Percentiles rank a stretch among this genome's conserved stretches.
These are phyloP conservation scores for Botia almorhae DNA, from an alignment of 2,797 vertebrate genomes.

Conservation along the genomic window DNA sequence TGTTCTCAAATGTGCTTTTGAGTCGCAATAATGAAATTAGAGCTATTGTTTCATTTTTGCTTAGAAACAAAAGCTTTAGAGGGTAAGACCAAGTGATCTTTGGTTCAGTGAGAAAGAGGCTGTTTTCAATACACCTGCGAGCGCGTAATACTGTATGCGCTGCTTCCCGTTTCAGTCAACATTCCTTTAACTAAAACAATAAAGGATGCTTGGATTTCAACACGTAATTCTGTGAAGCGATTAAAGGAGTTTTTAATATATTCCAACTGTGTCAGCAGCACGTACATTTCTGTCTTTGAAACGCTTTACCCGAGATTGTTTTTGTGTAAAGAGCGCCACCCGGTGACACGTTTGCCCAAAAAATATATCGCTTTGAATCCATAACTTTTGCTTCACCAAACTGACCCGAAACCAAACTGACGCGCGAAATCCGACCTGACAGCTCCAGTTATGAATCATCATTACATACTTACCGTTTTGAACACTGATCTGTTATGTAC, in stretches of 20 bases:
- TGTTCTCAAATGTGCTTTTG: constrained; percentile 16
- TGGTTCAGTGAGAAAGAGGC: constrained; percentile 31
- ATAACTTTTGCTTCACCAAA: too few relatives aligned
- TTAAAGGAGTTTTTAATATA: too few relatives aligned
- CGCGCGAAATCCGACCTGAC: too few relatives aligned
- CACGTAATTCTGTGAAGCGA: neutral
- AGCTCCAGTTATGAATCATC: too few relatives aligned
- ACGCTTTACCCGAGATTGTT: neutral
- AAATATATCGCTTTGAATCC: too few relatives aligned
- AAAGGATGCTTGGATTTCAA: neutral
- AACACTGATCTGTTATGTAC: too few relatives aligned
- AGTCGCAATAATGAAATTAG: constrained; percentile 34
- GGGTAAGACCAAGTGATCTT: constrained; percentile 13
- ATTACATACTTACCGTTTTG: too few relatives aligned
- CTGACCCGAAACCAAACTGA: too few relatives aligned
- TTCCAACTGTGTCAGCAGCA: too few relatives aligned
- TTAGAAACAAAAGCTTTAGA: constrained; percentile 7
- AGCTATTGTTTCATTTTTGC: constrained; percentile 6
- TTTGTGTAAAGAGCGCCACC: constrained; percentile 27
- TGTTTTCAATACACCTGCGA: neutral
- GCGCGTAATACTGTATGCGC: neutral
- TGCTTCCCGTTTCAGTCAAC: neutral
- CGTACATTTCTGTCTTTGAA: neutral
- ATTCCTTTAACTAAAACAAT: constrained; percentile 5
- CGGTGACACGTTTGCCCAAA: neutral